phyloP scores from a whole-genome alignment of 2,113 vertebrate species.

The Tor tambroides region DNA sequence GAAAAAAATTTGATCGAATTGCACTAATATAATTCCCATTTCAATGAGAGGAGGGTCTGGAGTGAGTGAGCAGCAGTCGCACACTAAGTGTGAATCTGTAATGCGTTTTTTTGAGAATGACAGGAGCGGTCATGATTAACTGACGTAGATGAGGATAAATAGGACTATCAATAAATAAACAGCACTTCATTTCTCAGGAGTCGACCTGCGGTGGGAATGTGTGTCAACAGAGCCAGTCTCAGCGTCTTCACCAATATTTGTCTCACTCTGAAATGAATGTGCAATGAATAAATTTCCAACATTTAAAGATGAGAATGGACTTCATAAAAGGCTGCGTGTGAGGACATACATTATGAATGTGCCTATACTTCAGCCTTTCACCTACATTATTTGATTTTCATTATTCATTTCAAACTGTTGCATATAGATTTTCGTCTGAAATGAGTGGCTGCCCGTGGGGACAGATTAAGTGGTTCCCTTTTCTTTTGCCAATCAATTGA shows the following conservation, averaged over 20 bases:
- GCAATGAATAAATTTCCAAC: slow-evolving; percentile 42
- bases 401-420: slow-evolving; percentile 29
- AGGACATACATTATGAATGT: slow-evolving; percentile 42
- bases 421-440: slow-evolving; percentile 10
- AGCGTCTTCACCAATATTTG: slow-evolving; percentile 9
- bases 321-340: slow-evolving; percentile 21
- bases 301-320: slow-evolving; percentile 40
- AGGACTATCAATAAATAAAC: slow-evolving; percentile 70
- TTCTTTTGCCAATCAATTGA: neutral
- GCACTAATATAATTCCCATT: slow-evolving; percentile 1
- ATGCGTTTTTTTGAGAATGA: slow-evolving; percentile 25
- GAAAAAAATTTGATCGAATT: neutral
- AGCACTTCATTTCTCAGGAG: slow-evolving; percentile 15
- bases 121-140: neutral
- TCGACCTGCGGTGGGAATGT: neutral
- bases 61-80: neutral
- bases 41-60: neutral
- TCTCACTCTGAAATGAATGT: slow-evolving; percentile 29
- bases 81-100: slow-evolving; percentile 35
- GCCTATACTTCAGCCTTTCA: neutral
- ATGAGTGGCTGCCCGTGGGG: neutral
- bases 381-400: slow-evolving; percentile 40
- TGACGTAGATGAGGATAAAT: slow-evolving; percentile 53
- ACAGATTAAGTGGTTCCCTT: slow-evolving; percentile 7
- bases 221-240: neutral